A percentile compares a stretch with the other conserved stretches of the same genome.
phyloP scores from a whole-genome alignment of 1,140 invertebrate species.

The Neodiprion pinetum region DNA sequence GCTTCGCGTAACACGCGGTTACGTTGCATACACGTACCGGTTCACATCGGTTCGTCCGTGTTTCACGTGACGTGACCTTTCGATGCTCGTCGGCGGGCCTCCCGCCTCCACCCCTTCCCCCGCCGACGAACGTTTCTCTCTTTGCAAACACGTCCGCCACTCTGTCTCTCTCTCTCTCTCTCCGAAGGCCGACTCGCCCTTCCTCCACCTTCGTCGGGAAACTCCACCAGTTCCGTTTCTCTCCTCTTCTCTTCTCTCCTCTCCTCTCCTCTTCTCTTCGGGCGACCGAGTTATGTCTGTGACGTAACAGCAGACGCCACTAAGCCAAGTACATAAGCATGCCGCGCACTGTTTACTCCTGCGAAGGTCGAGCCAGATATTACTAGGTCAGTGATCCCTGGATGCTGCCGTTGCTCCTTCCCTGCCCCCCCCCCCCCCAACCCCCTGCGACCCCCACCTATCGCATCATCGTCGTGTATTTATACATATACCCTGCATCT shows the following conservation, averaged over 20 bases:
- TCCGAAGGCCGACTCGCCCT: slow-evolving; percentile 19
- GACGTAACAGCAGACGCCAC: neutral
- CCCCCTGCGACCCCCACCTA: slow-evolving; percentile 20
- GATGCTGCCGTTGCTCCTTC: slow-evolving; percentile 35
- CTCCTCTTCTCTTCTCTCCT: slow-evolving; percentile 16
- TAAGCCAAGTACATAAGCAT: slow-evolving; percentile 21
- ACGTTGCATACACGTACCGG: slow-evolving; percentile 14
- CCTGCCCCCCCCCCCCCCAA: neutral
- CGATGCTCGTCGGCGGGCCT: slow-evolving; percentile 13
- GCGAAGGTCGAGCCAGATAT: slow-evolving; percentile 51
- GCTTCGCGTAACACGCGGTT: neutral
- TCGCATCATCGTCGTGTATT: slow-evolving; percentile 15
- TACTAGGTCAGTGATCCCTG: slow-evolving; percentile 47
- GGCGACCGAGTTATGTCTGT: slow-evolving; percentile 14
- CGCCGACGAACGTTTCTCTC: neutral
- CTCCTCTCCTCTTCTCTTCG: slow-evolving; percentile 7
- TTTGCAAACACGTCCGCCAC: slow-evolving; percentile 9
- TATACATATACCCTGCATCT: slow-evolving; percentile 14
- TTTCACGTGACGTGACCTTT: slow-evolving; percentile 22
- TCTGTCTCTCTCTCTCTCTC: slow-evolving; percentile 14
- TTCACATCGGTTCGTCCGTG: slow-evolving; percentile 12
- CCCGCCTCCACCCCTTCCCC: slow-evolving; percentile 14
- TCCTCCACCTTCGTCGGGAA: slow-evolving; percentile 16
- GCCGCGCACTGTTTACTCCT: slow-evolving; percentile 44
- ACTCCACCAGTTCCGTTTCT: neutral